A percentile compares a stretch with the other conserved stretches of the same genome.
phyloP scores from a whole-genome alignment of 2,888 invertebrate genomes.

The Aphidius colemani region DNA sequence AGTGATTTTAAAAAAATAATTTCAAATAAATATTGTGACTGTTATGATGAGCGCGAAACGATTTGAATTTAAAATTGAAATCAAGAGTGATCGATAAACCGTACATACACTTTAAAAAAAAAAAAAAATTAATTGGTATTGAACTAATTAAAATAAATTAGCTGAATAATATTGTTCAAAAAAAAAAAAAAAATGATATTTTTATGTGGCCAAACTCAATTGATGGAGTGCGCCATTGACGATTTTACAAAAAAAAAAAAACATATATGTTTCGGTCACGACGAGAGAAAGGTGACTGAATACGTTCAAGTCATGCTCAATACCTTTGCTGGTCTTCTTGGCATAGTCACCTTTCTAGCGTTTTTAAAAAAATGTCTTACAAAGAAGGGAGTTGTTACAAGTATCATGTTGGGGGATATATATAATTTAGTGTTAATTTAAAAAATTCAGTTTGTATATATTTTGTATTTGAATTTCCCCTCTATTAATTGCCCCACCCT shows the following conservation, averaged over 20 bases:
- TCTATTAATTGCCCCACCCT: no score
- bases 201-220: constrained; percentile 19
- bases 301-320: constrained; percentile 50
- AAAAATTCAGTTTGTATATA: no score
- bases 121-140: no score
- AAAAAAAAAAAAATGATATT: no score
- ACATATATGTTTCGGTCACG: constrained; percentile 58
- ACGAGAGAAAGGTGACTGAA: constrained; percentile 59
- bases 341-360: constrained; percentile 57
- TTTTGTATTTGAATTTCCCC: no score
- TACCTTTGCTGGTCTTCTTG: constrained; percentile 52
- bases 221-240: constrained; percentile 39
- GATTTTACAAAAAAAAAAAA: constrained; percentile 43
- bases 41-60: no score
- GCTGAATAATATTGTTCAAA: no score
- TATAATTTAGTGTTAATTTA: no score
- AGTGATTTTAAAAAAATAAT: not conserved
- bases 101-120: no score
- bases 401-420: no score
- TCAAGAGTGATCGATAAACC: not conserved
- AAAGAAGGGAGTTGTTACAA: constrained; percentile 45
- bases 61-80: not conserved
- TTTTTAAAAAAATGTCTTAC: constrained; percentile 34
- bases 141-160: no score
- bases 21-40: not conserved